Percentiles rank a stretch among this genome's conserved stretches.
Evolutionary conservation across 2,797 vertebrate species (phyloP).

Genomic region (Neomorphus geoffroyi): DNA sequence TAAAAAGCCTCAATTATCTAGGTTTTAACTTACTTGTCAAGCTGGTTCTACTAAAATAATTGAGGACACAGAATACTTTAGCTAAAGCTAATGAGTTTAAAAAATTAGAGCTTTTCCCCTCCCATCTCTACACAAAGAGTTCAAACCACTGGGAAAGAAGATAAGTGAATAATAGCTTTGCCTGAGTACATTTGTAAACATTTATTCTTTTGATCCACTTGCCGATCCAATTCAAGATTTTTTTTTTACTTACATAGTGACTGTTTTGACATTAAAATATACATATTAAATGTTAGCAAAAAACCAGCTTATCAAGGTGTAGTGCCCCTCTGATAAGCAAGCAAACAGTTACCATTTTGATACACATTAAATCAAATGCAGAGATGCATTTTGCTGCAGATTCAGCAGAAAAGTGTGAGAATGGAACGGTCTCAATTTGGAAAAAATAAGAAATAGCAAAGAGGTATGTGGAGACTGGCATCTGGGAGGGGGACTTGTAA

Average conservation of each 20-base stretch:
- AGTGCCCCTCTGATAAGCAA: neutral
- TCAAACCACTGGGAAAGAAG: neutral
- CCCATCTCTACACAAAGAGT: neutral
- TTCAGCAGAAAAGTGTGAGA: neutral
- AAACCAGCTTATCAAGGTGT: neutral
- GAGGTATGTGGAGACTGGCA: neutral
- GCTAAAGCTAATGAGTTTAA: neutral
- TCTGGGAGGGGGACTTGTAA: neutral
- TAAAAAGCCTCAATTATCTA: neutral
- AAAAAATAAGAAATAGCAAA: neutral
- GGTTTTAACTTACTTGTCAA: conserved; percentile 1
- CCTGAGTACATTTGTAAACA: neutral
- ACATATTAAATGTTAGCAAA: neutral
- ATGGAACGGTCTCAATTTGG: neutral
- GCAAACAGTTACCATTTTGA: neutral
- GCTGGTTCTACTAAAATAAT: neutral
- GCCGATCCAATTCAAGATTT: neutral
- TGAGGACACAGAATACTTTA: neutral
- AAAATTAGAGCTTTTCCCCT: conserved; percentile 17
- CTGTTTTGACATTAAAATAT: neutral
- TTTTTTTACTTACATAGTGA: neutral
- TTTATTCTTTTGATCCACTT: neutral
- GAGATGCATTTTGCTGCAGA: neutral
- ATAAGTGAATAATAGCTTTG: neutral
- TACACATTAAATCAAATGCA: neutral